Base-by-base conservation (phyloP, 1,140 invertebrate species). In the Telenomus remus region DNA sequence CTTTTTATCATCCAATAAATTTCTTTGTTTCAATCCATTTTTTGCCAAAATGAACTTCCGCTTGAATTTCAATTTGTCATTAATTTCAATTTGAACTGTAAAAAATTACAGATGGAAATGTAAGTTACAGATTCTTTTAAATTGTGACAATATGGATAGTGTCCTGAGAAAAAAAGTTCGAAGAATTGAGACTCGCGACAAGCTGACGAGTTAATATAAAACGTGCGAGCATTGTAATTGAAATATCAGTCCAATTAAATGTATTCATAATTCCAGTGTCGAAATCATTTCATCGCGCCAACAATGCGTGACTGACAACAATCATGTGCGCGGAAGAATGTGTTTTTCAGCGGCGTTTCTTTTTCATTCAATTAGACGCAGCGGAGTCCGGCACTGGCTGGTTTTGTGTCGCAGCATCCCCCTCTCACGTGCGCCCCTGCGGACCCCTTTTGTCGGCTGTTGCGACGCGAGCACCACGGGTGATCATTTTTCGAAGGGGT, bases 241-340 rank as follows among this genome's bases (percentile, higher is more conserved):
- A 76, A 76, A 76, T 70, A 76, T 76, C 73, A 76, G 37, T 76
- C 57, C 59, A 68, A 69, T 76, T 70, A 70, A 70, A 69, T 55
- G 42, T 55, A 77, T 77, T 73, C 75, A 78, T 78, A 74, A 70
- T 65, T 65, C 37, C 54, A 60, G 71, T 60, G 76, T 68, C 68
- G 71, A 75, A 79, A 75, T 79, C 76, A 79, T 75, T 75, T 75
- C 48, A 51, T 46, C 48, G 0, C 9, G 35, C 12, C 57, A 66
- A 79, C 76, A 79, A 79, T 64, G 71, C 71, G 56, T 65, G 65
- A 78, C 65, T 71, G 70, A 74, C 76, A 70, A 70, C 57, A 78
- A 74, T 65, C 70, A 57, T 66, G n/a, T 13, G 49, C 47, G 53
- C 16, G 50, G 19, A 35, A 35, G 10, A 16, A 53, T 39, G 50